Conservation (phyloP, 1,140 invertebrate genomes). For the Aphis craccivora region DNA sequence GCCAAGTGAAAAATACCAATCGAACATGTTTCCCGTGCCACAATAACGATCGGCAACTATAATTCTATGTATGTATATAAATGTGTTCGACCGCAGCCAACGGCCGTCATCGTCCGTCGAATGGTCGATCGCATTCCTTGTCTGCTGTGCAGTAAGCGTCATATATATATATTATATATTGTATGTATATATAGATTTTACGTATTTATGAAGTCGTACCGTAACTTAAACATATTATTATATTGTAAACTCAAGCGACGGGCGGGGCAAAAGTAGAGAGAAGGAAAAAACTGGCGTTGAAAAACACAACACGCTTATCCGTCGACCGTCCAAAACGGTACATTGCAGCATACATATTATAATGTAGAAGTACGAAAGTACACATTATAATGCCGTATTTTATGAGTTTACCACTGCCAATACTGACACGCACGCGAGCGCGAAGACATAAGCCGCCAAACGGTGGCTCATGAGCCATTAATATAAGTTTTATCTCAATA, state of each 20-base stretch:
- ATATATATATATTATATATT: not conserved
- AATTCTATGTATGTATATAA: not conserved
- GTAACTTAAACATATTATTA: not conserved
- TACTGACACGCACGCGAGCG: not conserved
- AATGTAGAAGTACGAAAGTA: not conserved
- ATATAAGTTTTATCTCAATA: not conserved
- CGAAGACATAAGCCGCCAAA: not conserved
- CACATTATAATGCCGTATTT: not conserved
- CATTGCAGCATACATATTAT: not conserved
- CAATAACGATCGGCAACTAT: not conserved
- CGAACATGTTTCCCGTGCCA: not conserved
- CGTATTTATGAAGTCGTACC: not conserved
- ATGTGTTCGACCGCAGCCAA: not conserved
- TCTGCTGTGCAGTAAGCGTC: not conserved
- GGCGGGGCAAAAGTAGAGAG: not conserved
- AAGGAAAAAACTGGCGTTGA: not conserved
- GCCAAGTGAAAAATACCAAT: slow-evolving; percentile 24
- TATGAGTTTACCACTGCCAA: not conserved
- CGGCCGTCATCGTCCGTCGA: not conserved
- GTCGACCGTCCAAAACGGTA: not conserved
- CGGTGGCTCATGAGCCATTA: not conserved
- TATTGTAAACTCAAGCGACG: not conserved
- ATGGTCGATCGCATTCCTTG: not conserved
- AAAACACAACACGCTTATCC: not conserved
- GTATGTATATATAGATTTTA: not conserved